Evolutionary conservation across 23 tunicate genomes (phyloP).

Genomic region (Clavelina lepadiformis): DNA sequence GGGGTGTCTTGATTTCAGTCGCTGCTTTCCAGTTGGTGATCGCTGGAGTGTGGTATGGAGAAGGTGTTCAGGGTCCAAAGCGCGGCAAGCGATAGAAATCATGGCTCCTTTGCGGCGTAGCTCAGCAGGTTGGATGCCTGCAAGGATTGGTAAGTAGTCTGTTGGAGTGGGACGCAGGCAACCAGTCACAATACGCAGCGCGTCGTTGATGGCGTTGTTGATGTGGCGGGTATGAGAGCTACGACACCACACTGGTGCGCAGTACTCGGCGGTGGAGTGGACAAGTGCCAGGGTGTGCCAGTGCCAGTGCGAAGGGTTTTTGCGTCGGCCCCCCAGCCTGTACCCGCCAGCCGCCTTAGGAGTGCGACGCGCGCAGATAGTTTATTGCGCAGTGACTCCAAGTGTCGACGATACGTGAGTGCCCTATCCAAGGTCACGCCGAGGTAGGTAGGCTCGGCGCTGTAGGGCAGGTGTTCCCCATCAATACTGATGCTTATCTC

Average conservation of each 20-base stretch:
- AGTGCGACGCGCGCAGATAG: neutral
- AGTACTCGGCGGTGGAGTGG: neutral
- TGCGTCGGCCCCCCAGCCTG: neutral
- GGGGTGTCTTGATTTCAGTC: constrained; percentile 1
- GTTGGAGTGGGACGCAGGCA: constrained; percentile 5
- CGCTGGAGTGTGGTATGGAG: neutral
- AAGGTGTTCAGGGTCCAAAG: constrained; percentile 1
- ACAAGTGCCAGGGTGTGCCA: neutral
- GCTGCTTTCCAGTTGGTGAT: neutral
- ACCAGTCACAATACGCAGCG: neutral
- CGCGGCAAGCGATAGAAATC: neutral
- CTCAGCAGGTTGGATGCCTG: constrained; percentile 3
- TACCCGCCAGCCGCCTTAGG: neutral
- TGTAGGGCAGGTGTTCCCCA: neutral
- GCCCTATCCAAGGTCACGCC: neutral
- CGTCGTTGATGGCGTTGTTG: neutral
- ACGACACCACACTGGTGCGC: constrained; percentile 4
- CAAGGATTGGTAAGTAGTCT: neutral
- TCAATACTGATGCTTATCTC: neutral
- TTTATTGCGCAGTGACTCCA: neutral
- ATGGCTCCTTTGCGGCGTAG: neutral
- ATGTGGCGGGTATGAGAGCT: neutral
- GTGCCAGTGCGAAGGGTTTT: neutral
- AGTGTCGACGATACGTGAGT: neutral
- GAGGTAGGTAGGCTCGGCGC: constrained; percentile 2